Percentiles rank a stretch among this genome's conserved stretches.
Evolutionary conservation across 37 sponge, comb jelly and placozoan species (phyloP).

Genomic region (Halisarca cf. caerulea): DNA sequence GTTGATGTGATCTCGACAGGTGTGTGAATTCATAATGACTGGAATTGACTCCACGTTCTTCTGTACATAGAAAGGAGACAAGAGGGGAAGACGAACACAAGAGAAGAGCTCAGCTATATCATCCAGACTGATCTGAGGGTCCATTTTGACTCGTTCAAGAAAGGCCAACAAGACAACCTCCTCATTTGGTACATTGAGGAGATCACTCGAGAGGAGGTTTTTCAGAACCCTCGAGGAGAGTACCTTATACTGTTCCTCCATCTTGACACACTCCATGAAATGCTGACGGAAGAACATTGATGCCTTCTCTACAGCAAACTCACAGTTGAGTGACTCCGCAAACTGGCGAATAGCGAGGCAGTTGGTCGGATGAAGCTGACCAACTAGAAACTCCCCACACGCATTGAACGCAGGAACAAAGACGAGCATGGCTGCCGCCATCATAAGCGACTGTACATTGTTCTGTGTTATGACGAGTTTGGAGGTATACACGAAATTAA

Average conservation of each 20-base stretch:
- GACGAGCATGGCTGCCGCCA: slow-evolving; percentile 86
- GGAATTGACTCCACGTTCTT: slow-evolving; percentile 68
- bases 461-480: slow-evolving; percentile 83
- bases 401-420: slow-evolving; percentile 84
- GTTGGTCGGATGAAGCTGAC: slow-evolving; percentile 89
- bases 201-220: slow-evolving; percentile 61
- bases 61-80: slow-evolving; percentile 66
- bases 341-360: slow-evolving; percentile 88
- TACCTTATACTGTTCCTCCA: slow-evolving; percentile 65
- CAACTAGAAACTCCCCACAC: slow-evolving; percentile 75
- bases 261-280: slow-evolving; percentile 85
- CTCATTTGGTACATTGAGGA: slow-evolving; percentile 73
- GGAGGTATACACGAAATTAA: slow-evolving; percentile 89
- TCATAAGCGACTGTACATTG: slow-evolving; percentile 88
- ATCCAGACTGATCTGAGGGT: slow-evolving; percentile 38
- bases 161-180: slow-evolving; percentile 74
- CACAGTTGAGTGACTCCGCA: slow-evolving; percentile 72
- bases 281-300: slow-evolving; percentile 64
- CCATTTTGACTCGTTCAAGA: slow-evolving; percentile 58
- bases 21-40: slow-evolving; percentile 52
- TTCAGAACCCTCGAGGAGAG: slow-evolving; percentile 64
- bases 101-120: slow-evolving; percentile 42
- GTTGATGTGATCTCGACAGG: slow-evolving; percentile 80
- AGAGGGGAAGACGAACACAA: slow-evolving; percentile 80
- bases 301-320: slow-evolving; percentile 52